A percentile compares a stretch with the other conserved stretches of the same genome.
phyloP scores from a whole-genome alignment of 2,888 invertebrate species.

The Adelognathus sp. region DNA sequence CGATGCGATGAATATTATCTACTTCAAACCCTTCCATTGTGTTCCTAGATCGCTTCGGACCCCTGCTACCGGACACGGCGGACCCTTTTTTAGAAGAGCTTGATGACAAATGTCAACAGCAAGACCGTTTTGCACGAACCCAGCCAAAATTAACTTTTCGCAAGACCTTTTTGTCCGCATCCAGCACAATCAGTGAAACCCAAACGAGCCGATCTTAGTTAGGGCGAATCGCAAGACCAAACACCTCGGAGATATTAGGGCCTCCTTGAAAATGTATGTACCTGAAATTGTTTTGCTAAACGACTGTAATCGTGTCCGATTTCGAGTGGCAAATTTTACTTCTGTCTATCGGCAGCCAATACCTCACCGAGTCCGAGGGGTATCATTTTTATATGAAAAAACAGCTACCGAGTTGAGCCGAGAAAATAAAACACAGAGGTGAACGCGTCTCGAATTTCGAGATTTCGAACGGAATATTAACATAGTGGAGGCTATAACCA shows the following conservation, averaged over 20 bases:
- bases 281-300: slow-evolving; percentile 61
- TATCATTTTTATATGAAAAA: slow-evolving; percentile 12
- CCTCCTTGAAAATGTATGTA: slow-evolving; percentile 52
- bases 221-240: slow-evolving; percentile 21
- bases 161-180: slow-evolving; percentile 8
- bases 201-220: slow-evolving; percentile 21
- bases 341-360: not conserved
- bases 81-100: slow-evolving; percentile 59
- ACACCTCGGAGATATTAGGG: slow-evolving; percentile 39
- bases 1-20: slow-evolving; percentile 39
- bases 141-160: slow-evolving; percentile 30
- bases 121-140: slow-evolving; percentile 4
- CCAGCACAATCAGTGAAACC: slow-evolving; percentile 16
- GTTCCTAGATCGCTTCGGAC: slow-evolving; percentile 58
- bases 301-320: slow-evolving; percentile 21
- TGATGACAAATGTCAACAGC: slow-evolving; percentile 56
- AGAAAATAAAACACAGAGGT: not conserved
- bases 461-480: slow-evolving; percentile 14
- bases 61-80: slow-evolving; percentile 60
- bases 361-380: not conserved
- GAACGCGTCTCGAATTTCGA: not conserved
- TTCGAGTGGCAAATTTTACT: slow-evolving; percentile 27
- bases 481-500: slow-evolving; percentile 40
- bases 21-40: slow-evolving; percentile 49
- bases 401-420: not conserved